Percentiles rank a stretch among this genome's conserved stretches.
Evolutionary conservation across 2,888 invertebrate genomes (phyloP).

Genomic region (Drosophila yooni): DNA sequence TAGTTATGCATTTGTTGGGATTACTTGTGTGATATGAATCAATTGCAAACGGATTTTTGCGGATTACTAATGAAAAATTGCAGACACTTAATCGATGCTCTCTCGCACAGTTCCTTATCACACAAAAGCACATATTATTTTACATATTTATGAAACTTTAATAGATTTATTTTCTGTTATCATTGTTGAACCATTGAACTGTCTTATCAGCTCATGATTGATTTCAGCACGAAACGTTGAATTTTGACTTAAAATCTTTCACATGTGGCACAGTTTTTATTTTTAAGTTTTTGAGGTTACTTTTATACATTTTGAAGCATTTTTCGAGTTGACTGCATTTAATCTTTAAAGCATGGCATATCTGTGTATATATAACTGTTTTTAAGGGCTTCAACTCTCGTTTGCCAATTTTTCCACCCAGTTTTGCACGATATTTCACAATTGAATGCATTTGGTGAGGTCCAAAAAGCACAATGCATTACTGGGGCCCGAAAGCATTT

Average conservation of each 20-base stretch:
- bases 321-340: background rate
- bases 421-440: slow-evolving; percentile 41
- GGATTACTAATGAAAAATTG: slow-evolving; percentile 2
- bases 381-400: slow-evolving; percentile 3
- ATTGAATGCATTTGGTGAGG: slow-evolving; percentile 35
- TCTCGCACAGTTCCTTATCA: slow-evolving; percentile 41
- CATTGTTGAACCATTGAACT: slow-evolving; percentile 55
- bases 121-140: slow-evolving; percentile 16
- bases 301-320: slow-evolving; percentile 8
- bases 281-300: slow-evolving; percentile 42
- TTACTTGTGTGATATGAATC: background rate
- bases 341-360: background rate
- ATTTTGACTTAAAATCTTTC: slow-evolving; percentile 21
- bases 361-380: background rate
- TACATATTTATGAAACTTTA: slow-evolving; percentile 33
- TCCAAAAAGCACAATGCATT: slow-evolving; percentile 40
- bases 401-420: slow-evolving; percentile 34
- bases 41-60: slow-evolving; percentile 14
- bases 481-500: slow-evolving; percentile 57
- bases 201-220: slow-evolving; percentile 42
- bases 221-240: slow-evolving; percentile 26
- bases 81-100: background rate
- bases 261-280: slow-evolving; percentile 35
- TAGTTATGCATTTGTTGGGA: slow-evolving; percentile 12
- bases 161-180: slow-evolving; percentile 27